Evolutionary conservation across 1,140 invertebrate genomes (phyloP).

Genomic region (Caenorhabditis brenneri): DNA sequence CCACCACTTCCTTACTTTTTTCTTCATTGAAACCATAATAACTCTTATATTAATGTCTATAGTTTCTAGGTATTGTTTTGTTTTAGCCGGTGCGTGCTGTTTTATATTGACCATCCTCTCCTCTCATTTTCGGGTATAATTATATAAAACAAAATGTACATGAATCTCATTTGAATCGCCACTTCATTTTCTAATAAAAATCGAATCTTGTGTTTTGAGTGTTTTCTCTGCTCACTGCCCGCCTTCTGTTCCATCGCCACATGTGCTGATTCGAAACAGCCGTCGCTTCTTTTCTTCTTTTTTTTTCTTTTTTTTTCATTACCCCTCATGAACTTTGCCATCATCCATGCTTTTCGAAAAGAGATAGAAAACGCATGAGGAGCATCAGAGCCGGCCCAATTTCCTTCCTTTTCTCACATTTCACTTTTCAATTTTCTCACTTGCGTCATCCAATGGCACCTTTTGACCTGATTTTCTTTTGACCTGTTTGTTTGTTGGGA

Average conservation of each 20-base stretch:
- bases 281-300: not conserved
- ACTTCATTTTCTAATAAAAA: too few species aligned
- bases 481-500: not conserved
- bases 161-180: too few species aligned
- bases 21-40: not conserved
- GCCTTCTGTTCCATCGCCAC: slow-evolving; percentile 6
- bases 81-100: slow-evolving; percentile 6
- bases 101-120: not conserved
- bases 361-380: not conserved
- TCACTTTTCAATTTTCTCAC: slow-evolving; percentile 2
- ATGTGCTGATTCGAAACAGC: slow-evolving; percentile 30
- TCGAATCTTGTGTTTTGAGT: slow-evolving; percentile 23
- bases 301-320: not conserved
- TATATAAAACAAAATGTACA: slow-evolving; percentile 30
- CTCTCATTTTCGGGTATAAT: not conserved
- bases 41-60: slow-evolving; percentile 7
- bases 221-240: slow-evolving; percentile 10
- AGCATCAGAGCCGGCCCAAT: slow-evolving; percentile 17
- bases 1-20: not conserved
- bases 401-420: slow-evolving; percentile 9
- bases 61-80: not conserved
- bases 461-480: not conserved
- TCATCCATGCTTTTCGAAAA: slow-evolving; percentile 18
- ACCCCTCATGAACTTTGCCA: slow-evolving; percentile 1
- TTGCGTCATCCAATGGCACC: slow-evolving; percentile 13